phyloP scores from a whole-genome alignment of 2,797 vertebrate species.

The Pangasius sanitwongsei region DNA sequence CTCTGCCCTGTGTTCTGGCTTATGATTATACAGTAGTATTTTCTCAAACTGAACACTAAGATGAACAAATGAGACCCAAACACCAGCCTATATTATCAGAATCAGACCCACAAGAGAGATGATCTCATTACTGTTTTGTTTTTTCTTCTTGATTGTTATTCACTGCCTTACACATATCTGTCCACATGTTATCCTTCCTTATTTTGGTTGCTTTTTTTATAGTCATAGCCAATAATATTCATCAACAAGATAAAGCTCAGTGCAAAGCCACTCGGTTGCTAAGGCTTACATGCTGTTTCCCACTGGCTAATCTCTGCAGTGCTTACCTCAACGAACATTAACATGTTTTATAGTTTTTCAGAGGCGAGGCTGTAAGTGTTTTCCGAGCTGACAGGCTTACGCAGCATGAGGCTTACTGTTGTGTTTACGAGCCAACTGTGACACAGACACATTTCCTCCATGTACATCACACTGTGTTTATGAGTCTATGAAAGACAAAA shows the following conservation, averaged over 20 bases:
- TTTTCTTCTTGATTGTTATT: not conserved
- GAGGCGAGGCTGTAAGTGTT: not conserved
- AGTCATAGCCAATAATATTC: not conserved
- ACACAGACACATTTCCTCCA: not conserved
- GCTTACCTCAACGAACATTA: constrained; percentile 4
- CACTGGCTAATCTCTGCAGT: constrained; percentile 7
- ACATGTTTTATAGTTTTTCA: constrained; percentile 19
- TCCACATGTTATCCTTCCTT: not conserved
- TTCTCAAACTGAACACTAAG: not conserved
- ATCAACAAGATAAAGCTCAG: constrained; percentile 8
- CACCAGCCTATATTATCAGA: not conserved
- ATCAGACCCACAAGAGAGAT: not conserved
- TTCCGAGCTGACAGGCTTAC: not conserved
- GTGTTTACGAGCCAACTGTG: constrained; percentile 16
- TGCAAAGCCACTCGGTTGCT: constrained; percentile 14
- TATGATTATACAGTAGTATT: not conserved
- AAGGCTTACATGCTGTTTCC: not conserved
- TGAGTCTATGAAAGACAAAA: not conserved
- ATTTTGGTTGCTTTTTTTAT: not conserved
- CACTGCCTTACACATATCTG: not conserved
- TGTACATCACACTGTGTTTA: not conserved
- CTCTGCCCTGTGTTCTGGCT: not conserved
- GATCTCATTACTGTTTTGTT: not conserved
- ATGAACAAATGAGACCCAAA: not conserved
- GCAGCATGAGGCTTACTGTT: not conserved